Evolutionary conservation across 2,888 invertebrate genomes (phyloP).

Genomic region (Rhamnusium bicolor): DNA sequence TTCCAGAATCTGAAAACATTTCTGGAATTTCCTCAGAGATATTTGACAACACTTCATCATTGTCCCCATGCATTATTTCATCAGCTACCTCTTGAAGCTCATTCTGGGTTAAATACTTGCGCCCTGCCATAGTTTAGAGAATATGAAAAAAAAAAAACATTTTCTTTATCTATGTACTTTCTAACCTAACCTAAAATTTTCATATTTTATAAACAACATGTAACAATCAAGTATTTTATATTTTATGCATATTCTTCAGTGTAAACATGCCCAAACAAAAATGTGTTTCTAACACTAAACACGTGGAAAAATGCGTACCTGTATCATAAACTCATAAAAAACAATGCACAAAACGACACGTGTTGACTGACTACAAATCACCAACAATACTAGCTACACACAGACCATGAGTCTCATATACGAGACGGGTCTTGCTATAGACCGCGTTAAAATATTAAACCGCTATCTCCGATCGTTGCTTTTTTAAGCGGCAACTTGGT

Average conservation of each 20-base stretch:
- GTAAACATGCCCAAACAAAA: no score
- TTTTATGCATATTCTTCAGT: no score
- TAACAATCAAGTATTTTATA: no score
- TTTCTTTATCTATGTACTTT: not conserved
- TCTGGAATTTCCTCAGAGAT: not conserved
- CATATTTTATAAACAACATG: not conserved
- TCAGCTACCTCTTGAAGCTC: not conserved
- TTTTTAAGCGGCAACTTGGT: not conserved
- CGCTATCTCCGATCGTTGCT: not conserved
- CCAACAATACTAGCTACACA: not conserved
- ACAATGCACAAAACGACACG: no score
- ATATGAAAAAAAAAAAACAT: not conserved
- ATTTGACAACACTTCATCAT: not conserved
- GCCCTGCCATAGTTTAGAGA: constrained; percentile 1
- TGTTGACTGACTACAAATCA: no score
- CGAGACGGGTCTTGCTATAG: not conserved
- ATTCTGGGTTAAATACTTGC: not conserved
- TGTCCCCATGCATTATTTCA: not conserved
- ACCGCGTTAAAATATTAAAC: not conserved
- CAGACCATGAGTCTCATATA: not conserved
- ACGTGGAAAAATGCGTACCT: no score
- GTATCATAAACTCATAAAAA: no score
- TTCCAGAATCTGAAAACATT: not conserved
- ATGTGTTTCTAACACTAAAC: no score
- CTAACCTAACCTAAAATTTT: not conserved